These are phyloP conservation scores for Myotis brandtii DNA, from an alignment of 2,113 vertebrate genomes.

Conservation along the genomic window DNA sequence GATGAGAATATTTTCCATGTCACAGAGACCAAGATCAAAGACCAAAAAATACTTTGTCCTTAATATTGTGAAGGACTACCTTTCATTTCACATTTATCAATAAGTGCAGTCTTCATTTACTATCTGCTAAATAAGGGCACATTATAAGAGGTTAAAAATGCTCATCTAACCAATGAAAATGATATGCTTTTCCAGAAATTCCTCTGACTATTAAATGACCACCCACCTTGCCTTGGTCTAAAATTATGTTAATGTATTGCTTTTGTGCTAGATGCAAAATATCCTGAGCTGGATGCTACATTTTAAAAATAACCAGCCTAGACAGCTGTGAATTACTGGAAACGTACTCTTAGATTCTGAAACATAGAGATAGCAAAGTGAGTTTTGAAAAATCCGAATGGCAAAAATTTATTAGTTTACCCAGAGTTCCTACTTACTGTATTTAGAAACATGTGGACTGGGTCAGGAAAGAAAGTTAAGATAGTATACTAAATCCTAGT, in stretches of 20 bases:
- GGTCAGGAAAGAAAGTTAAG: background rate
- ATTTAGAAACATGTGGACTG: background rate
- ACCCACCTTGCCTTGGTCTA: background rate
- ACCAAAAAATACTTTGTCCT: background rate
- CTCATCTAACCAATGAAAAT: background rate
- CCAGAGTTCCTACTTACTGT: background rate
- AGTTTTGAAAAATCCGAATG: background rate
- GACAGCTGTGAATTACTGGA: background rate
- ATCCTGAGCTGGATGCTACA: background rate
- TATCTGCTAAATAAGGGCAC: background rate
- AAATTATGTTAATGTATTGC: background rate
- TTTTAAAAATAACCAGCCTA: background rate
- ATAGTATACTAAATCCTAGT: background rate
- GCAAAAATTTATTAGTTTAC: background rate
- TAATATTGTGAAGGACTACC: background rate
- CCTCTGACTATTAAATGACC: background rate
- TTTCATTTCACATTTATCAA: background rate
- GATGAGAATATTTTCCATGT: background rate
- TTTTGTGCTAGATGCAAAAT: background rate
- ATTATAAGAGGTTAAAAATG: background rate
- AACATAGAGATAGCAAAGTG: conserved; percentile 42
- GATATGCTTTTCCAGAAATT: background rate
- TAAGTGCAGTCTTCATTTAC: background rate
- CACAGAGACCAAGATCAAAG: background rate
- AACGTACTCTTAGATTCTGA: conserved; percentile 30